Percentiles rank a stretch among this genome's conserved stretches.
Conservation (phyloP, 2,888 invertebrate genomes). For the Tetranychus truncatus region DNA sequence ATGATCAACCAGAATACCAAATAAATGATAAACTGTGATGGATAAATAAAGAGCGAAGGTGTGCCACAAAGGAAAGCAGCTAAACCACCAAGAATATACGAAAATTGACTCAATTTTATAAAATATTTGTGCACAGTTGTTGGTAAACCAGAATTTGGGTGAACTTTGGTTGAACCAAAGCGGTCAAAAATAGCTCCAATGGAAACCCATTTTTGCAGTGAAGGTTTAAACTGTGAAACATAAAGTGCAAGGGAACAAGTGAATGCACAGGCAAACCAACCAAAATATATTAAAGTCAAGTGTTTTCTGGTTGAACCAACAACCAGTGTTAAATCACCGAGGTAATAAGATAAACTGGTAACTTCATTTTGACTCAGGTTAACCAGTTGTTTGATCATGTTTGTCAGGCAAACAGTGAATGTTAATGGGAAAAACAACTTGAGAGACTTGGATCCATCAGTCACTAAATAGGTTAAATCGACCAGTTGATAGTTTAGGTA, state of each 20-base stretch:
- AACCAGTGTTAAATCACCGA: neutral
- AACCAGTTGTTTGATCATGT: neutral
- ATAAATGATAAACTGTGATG: neutral
- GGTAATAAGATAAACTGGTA: neutral
- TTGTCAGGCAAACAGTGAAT: neutral
- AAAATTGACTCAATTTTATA: neutral
- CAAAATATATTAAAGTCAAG: constrained; percentile 2
- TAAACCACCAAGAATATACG: neutral
- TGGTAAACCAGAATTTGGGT: neutral
- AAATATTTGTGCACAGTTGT: neutral
- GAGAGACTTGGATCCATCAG: neutral
- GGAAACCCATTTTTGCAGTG: neutral
- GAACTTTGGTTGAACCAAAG: neutral
- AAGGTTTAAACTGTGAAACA: neutral
- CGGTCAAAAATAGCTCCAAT: neutral
- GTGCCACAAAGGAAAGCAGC: neutral
- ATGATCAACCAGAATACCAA: neutral
- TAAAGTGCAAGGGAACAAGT: neutral
- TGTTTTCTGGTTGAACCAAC: neutral
- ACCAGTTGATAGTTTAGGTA: neutral
- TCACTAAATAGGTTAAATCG: neutral
- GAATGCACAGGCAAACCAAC: neutral
- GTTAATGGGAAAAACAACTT: neutral
- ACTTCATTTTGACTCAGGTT: neutral
- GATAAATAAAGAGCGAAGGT: neutral